Base-by-base conservation (phyloP, 1,140 invertebrate species). In the Samia ricini region DNA sequence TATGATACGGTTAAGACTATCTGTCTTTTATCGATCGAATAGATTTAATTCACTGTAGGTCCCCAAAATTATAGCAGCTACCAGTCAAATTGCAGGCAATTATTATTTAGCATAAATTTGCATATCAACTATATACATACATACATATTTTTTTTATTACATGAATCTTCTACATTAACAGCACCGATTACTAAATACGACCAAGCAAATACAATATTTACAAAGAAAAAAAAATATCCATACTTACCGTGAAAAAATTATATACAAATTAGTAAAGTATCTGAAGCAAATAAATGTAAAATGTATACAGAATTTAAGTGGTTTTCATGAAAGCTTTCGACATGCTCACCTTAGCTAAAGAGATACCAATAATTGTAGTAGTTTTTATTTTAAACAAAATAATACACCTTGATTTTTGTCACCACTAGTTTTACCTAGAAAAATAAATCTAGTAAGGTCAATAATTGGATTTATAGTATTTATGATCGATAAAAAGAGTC, bases 161-260 rank as follows among this genome's bases (percentile, higher is more conserved):
- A 29, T 10, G 12, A 15, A 42, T 1, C 12, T 15, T 15, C 15
- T 12, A 52, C 21, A 8, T 52, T 52, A 52, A n/a, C 7, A 52
- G 33, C 33, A 52, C 20, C 20, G 59, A 23, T 22, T 19, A 33
- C 21, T 51, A 8, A 61, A 55, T 60, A 55, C 22, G 10, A 42
- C 3, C 33, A 42, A 15, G 33, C 33, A 42, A 42, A 42, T 42
- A 42, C 4, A 12, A 12, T 42, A 15, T n/a, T n/a, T n/a, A n/a
- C n/a, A n/a, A n/a, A n/a, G n/a, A n/a, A n/a, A n/a, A n/a, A n/a
- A n/a, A 10, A 42, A 42, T 15, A 42, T 42, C 1, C 12, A 15
- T 42, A 42, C 33, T 42, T 42, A 42, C 33, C 33, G 12, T 15
- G 4, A 42, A 15, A 15, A 42, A 42, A 12, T 15, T 42, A 7